These are phyloP conservation scores for Ariolimax columbianus DNA, from an alignment of 2,888 invertebrate genomes.

Conservation along the genomic window DNA sequence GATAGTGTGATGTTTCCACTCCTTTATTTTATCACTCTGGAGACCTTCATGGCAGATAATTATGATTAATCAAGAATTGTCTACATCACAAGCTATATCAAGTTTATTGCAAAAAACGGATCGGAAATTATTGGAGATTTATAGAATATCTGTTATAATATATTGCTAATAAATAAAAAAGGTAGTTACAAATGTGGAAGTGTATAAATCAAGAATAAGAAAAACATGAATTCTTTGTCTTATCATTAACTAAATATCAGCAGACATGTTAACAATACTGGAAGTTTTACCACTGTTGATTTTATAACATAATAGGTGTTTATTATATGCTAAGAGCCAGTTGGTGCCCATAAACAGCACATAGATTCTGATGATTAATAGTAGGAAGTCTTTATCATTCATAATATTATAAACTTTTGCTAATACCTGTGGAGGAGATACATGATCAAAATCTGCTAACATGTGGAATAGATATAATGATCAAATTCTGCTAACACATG, in stretches of 20 bases:
- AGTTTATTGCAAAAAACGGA: not conserved
- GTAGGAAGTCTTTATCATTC: not conserved
- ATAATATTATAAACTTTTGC: not conserved
- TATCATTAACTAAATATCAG: not conserved
- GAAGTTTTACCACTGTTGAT: not conserved
- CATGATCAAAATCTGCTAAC: too few relatives aligned
- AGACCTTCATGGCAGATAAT: not conserved
- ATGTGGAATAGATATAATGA: too few relatives aligned
- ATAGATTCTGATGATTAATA: not conserved
- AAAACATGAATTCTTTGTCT: not conserved
- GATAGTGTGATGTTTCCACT: not conserved
- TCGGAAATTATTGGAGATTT: not conserved
- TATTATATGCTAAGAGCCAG: not conserved
- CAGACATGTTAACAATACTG: not conserved
- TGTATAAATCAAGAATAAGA: not conserved
- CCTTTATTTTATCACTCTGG: slow-evolving; percentile 5
- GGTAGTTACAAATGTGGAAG: not conserved
- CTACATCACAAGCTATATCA: not conserved
- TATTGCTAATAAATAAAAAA: not conserved
- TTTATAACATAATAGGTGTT: not conserved
- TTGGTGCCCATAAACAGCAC: not conserved
- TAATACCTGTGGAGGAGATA: not conserved
- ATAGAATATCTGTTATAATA: not conserved
- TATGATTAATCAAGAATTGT: not conserved
- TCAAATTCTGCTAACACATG: too few relatives aligned